Base-by-base conservation (phyloP, 1,140 invertebrate species). In the Macrotrachela quadricornifera region DNA sequence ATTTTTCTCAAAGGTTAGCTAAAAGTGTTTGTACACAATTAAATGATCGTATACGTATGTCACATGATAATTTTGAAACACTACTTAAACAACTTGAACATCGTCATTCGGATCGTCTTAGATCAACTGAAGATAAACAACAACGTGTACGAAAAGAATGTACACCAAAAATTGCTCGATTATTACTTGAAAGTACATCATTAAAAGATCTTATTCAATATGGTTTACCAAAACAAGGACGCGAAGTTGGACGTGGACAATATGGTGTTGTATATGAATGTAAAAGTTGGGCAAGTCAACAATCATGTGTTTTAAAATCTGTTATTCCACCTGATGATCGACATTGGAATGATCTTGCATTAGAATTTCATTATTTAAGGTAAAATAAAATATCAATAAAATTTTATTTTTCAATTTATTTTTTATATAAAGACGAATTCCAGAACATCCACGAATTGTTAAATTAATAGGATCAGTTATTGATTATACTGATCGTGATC, bases 251-350 rank as follows among this genome's bases (percentile, higher is more conserved):
- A 1, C 74, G 84, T 37, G 85, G 85, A 1, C 84, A 88, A 63
- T 90, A 87, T 68, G 85, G 85, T 14, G 83, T 90, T n/a, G 85
- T 88, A 10, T 88, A 82, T 65, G 73, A 79, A 0, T 83, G 83
- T 61, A 80, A 84, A 41, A 67, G 73, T 12, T 88, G 85, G 84
- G 80, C 74, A 1, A 69, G 65, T 13, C 75, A 74, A 46, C 71
- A 75, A 45, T 80, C 79, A 0, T 83, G 78, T 63, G 84, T 84
- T 14, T 77, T 87, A n/a, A 90, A 90, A 71, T 85, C 83, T 14
- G 82, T 90, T 37, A 78, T 87, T 30, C 84, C 84, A 0, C 80
- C 82, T 4, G 85, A 90, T 69, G 83, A 86, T 55, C 78, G 82
- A 58, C 84, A 88, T 63, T 87, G 83, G 81, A 82, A 83, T 66